Evolutionary conservation across 2,113 vertebrate species (phyloP), one percentile per base, ranked within the genome.

Genomic region (Calidris pugnax): DNA sequence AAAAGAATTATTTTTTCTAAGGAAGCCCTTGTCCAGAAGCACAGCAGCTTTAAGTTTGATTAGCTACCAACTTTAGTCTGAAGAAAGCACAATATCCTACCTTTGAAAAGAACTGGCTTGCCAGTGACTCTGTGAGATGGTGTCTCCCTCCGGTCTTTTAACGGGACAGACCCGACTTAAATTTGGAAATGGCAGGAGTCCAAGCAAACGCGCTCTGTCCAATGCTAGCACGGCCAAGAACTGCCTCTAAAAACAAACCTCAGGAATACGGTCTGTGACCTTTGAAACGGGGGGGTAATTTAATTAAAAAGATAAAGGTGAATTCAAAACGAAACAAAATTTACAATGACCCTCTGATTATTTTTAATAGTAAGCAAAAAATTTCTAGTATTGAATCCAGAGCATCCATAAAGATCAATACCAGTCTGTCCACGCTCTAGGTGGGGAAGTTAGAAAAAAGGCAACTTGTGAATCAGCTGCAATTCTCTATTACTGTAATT

Each of bases 81-180:
- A 82, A 98, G 95, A 96, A 95, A 95, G 64, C 73, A 77, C 51
- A 93, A 87, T 12, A 60, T 92, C 97, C 90, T 97, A 97, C 97
- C 96, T 98, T 60, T 7, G 77, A 13, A 47, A 45, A 85, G 89
- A 55, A 56, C 92, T 89, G 37, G 20, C 56, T 43, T 68, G 51
- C 68, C 93, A 78, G 91, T 3, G 30, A 24, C 87, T 93, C 88
- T 72, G 39, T 8, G 91, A 24, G 64, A 27, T 27, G 82, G 72
- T 63, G 76, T 90, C 94, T 93, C 63, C 90, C 89, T 95, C 91
- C 8, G 39, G 21, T 41, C 92, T 92, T 56, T 30, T 28, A 47
- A 41, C 55, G n/a, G 91, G 76, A 74, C 74, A 83, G 71, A 89
- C 71, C 91, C 15, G 23, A 56, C 79, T 94, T 95, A 82, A 91